Base-by-base conservation (phyloP, 1,140 invertebrate genomes). In the Drosophila baimaii region DNA sequence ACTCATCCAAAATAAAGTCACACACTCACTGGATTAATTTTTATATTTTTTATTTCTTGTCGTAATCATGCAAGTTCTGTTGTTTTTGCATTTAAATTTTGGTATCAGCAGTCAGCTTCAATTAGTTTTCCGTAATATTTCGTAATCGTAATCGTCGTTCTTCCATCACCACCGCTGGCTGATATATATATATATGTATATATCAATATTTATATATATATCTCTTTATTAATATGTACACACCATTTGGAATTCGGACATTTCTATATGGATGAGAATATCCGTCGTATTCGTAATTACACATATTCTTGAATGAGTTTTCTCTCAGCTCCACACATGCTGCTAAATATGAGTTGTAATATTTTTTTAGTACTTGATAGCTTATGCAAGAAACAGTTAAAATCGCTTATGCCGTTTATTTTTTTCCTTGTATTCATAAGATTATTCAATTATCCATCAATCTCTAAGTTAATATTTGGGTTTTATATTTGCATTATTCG, bases 331-430 rank as follows among this genome's bases (percentile, higher is more conserved):
- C 15, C 47, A 17, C 31, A 31, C n/a, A 54, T 41, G 63, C 63
- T n/a, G 47, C 74, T 61, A 77, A 49, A 77, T 69, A 68, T 64
- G 43, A 66, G 27, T 76, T 49, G 39, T 61, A 65, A 78, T 65
- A 54, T 69, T 49, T 43, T 46, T 63, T 74, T 68, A 57, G 27
- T 78, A 76, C 39, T 76, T 55, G 68, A 44, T 79, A 72, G 79
- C 73, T 82, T 82, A 78, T 78, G 59, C 77, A 68, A 58, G 61
- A 85, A 78, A 79, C 77, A 83, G 80, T 89, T 84, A 89, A 89
- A 89, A 81, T 86, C 72, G 76, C 74, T 89, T 89, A 81, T 74
- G 78, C 73, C 66, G 39, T 69, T 88, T 76, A 65, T 79, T 88
- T 65, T 88, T 65, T 35, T 31, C 62, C 75, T 77, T 72, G 39